These are phyloP conservation scores for Hyperoplus lanceolatus DNA, from an alignment of 2,797 vertebrate genomes.

Conservation along the genomic window DNA sequence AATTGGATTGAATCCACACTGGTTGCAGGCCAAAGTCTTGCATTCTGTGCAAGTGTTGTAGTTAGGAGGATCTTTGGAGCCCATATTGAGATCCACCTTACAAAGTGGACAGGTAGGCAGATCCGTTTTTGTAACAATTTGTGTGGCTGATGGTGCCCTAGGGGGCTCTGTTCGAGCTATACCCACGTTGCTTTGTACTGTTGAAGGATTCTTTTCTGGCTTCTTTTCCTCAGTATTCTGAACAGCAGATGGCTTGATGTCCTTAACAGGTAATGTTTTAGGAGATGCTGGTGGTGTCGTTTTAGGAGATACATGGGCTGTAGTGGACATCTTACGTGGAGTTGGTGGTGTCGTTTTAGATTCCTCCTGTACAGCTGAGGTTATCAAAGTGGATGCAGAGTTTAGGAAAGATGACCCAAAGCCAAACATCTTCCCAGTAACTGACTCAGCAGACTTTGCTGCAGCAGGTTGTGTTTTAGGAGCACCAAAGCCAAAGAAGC, in stretches of 20 bases:
- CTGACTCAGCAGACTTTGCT: slow-evolving; percentile 89
- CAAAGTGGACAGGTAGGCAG: slow-evolving; percentile 89
- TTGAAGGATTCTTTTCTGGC: slow-evolving; percentile 47
- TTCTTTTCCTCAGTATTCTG: slow-evolving; percentile 68
- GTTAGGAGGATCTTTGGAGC: slow-evolving; percentile 87
- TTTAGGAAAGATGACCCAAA: slow-evolving; percentile 94
- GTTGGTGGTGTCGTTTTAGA: slow-evolving; percentile 79
- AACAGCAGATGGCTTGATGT: slow-evolving; percentile 75
- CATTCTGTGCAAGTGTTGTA: slow-evolving; percentile 94
- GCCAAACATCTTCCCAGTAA: slow-evolving; percentile 94
- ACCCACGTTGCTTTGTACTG: slow-evolving; percentile 56
- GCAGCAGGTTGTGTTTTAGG: slow-evolving; percentile 82
- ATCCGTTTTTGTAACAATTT: slow-evolving; percentile 53
- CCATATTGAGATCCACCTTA: slow-evolving; percentile 88
- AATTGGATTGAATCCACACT: slow-evolving; percentile 96
- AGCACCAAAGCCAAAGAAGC: slow-evolving; percentile 73
- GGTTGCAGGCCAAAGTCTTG: slow-evolving; percentile 91
- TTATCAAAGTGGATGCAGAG: slow-evolving; percentile 93
- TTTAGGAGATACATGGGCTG: slow-evolving; percentile 77
- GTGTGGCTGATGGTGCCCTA: slow-evolving; percentile 68
- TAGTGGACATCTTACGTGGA: slow-evolving; percentile 80
- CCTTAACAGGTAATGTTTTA: slow-evolving; percentile 81
- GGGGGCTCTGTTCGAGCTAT: slow-evolving; percentile 48
- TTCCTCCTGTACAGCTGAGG: slow-evolving; percentile 88
- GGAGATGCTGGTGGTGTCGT: slow-evolving; percentile 77